Evolutionary conservation across 2,888 invertebrate species (phyloP).

Genomic region (Cephus pulcher): DNA sequence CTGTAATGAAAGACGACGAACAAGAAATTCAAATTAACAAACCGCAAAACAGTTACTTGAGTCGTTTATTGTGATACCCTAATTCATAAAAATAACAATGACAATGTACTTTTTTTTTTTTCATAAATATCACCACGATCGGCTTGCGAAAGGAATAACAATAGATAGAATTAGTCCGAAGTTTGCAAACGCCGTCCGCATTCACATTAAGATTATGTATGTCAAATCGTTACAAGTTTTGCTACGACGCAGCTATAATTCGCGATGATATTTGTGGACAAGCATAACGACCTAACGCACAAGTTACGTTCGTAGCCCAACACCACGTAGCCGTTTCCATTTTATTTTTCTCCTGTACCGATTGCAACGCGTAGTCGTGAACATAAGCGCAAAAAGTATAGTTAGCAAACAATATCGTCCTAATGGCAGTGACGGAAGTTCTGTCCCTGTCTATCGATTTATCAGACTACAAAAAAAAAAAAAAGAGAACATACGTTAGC

Average conservation of each 20-base stretch:
- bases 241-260: too few species aligned
- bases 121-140: not conserved
- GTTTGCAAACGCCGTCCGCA: not conserved
- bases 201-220: not conserved
- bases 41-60: conserved; percentile 27
- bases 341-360: too few species aligned
- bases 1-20: too few species aligned
- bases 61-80: conserved; percentile 55
- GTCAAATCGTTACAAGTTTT: not conserved
- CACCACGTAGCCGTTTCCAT: too few species aligned
- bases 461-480: conserved; percentile 13
- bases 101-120: conserved; percentile 39
- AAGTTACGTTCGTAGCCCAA: too few species aligned
- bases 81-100: conserved; percentile 59
- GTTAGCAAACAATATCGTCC: conserved; percentile 25
- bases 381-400: not conserved
- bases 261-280: too few species aligned
- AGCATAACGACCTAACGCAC: too few species aligned
- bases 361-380: not conserved
- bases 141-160: conserved; percentile 1
- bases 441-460: conserved; percentile 12
- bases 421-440: conserved; percentile 53
- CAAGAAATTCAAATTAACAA: too few species aligned
- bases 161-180: conserved; percentile 1
- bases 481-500: conserved; percentile 10